Evolutionary conservation across 2,888 invertebrate species (phyloP).

Genomic region (Tenthredo mesomela): DNA sequence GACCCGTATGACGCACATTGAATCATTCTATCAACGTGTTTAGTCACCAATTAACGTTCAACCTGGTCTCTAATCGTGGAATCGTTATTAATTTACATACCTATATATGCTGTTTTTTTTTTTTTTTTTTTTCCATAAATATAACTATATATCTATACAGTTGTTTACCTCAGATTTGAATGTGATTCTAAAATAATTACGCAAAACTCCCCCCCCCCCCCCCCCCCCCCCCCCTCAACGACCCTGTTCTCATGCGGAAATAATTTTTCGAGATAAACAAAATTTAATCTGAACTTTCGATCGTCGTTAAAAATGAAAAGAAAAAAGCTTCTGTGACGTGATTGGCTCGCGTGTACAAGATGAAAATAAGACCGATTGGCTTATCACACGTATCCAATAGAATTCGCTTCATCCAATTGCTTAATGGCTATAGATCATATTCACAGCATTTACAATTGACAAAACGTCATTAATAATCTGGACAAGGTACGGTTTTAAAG

Average conservation of each 20-base stretch:
- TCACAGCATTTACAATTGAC: background rate
- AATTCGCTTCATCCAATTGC: background rate
- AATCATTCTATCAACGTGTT: conserved; percentile 16
- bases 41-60: background rate
- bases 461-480: background rate
- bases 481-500: background rate
- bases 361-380: background rate
- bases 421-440: background rate
- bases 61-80: background rate
- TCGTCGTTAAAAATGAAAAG: background rate
- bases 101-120: background rate
- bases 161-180: background rate
- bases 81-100: background rate
- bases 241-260: background rate
- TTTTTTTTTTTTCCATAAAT: background rate
- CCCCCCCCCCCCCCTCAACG: too few relatives aligned
- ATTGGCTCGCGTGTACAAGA: background rate
- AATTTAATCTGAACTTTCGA: background rate
- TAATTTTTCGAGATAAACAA: background rate
- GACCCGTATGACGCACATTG: conserved; percentile 1
- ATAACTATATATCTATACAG: background rate
- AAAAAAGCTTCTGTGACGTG: background rate
- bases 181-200: background rate
- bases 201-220: too few relatives aligned
- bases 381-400: background rate